phyloP scores from a whole-genome alignment of 2,797 vertebrate species.

The Gastrophryne carolinensis region DNA sequence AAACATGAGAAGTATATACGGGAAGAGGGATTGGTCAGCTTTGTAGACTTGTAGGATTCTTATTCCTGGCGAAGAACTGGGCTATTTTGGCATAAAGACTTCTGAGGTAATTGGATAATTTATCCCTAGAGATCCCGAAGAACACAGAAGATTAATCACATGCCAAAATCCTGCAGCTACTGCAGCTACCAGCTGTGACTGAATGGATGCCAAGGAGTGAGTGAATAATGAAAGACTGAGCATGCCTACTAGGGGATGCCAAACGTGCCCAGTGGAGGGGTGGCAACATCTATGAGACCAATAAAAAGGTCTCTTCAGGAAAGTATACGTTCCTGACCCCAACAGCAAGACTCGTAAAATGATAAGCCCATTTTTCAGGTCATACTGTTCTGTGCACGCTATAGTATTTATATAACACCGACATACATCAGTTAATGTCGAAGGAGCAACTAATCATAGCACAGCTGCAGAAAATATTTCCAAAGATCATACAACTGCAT shows the following conservation, averaged over 20 bases:
- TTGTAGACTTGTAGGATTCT: constrained; percentile 2
- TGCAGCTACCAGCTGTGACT: constrained; percentile 43
- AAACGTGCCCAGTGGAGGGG: constrained; percentile 11
- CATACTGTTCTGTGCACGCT: neutral
- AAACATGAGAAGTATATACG: neutral
- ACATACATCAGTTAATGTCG: neutral
- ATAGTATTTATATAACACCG: neutral
- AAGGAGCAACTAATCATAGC: neutral
- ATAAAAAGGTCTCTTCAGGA: neutral
- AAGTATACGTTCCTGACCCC: neutral
- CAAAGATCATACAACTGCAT: neutral
- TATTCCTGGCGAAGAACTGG: constrained; percentile 26
- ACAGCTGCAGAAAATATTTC: neutral
- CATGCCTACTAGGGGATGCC: constrained; percentile 23
- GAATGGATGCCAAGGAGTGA: constrained; percentile 35
- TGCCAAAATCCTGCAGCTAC: constrained; percentile 39
- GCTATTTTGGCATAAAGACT: constrained; percentile 20
- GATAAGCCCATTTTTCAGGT: neutral
- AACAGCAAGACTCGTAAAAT: neutral
- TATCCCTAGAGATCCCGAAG: constrained; percentile 40
- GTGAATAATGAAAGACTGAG: constrained; percentile 33
- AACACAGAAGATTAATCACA: constrained; percentile 42
- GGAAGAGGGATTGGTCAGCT: constrained; percentile 14
- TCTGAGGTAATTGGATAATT: constrained; percentile 46
- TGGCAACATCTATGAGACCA: constrained; percentile 20